Evolutionary conservation across 2,888 invertebrate species (phyloP), one percentile per base, ranked within the genome.

Genomic region (Erebia aethiops): DNA sequence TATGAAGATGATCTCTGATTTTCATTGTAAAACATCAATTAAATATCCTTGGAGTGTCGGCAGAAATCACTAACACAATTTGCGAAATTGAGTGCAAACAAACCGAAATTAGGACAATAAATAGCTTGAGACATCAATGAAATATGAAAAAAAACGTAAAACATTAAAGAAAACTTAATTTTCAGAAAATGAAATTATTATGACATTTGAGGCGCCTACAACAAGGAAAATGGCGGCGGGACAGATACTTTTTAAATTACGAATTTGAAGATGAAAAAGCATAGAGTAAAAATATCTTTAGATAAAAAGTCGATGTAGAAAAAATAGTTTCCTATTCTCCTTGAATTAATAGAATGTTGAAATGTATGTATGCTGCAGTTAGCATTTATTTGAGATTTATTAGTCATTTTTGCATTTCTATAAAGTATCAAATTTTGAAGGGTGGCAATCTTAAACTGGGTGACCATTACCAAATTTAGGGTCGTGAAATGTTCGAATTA

Each of bases 151-250:
- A 84, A 79, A 90, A 89, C 84, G 80, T 83, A 91, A 91, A 88
- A 86, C 87, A 87, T 82, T 77, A 88, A 91, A 90, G 83, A 88
- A 91, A 91, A 90, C 84, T 81, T 84, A 86, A 84, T 87, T 88
- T 85, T 81, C 77, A 82, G 84, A 89, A 90, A 89, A 87, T 83
- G 84, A 91, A 92, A 93, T 91, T 92, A 93, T 93, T 93, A 93
- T 93, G 92, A 93, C 92, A 93, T 93, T 92, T 92, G 91, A 91
- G 87, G 91, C 91, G 89, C 91, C 92, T 92, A 92, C 92, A 92
- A 92, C 92, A 92, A 92, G 92, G 89, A 92, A 93, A 92, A 93
- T 93, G 92, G 92, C 91, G 91, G 86, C 76, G 66, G 7, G 43
- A 78, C 78, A 80, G 78, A 80, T 76, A 76, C 64, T 26, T 8